Percentiles rank a stretch among this genome's conserved stretches.
Evolutionary conservation across 2,113 vertebrate genomes (phyloP).

Genomic region (Riparia riparia): DNA sequence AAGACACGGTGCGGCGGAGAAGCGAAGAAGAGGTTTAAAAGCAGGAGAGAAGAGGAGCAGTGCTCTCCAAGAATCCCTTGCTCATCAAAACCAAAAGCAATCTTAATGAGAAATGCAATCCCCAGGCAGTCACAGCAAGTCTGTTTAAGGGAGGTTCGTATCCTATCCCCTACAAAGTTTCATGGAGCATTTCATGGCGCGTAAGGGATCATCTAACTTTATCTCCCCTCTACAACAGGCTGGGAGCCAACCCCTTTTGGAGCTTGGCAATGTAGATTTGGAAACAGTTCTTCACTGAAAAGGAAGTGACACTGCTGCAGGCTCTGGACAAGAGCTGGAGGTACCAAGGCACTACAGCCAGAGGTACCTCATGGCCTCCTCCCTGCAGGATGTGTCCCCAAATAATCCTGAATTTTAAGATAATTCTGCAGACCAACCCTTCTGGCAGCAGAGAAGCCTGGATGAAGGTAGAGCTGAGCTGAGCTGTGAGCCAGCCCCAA

Average conservation of each 20-base stretch:
- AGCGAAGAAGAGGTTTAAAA: neutral
- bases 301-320: neutral
- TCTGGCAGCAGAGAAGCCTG: neutral
- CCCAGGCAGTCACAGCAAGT: neutral
- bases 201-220: slow-evolving; percentile 29
- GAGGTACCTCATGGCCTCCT: neutral
- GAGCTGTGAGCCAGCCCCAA: neutral
- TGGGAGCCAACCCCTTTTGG: neutral
- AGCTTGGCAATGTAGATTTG: neutral
- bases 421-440: neutral
- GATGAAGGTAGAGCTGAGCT: neutral
- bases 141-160: neutral
- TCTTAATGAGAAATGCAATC: neutral
- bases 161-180: slow-evolving; percentile 25
- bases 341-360: neutral
- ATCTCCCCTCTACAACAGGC: neutral
- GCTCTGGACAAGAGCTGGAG: neutral
- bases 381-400: neutral
- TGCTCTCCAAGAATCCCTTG: neutral
- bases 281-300: neutral
- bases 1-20: rapidly evolving
- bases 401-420: neutral
- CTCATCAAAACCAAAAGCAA: neutral
- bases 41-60: neutral
- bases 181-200: neutral